A percentile compares a stretch with the other conserved stretches of the same genome.
phyloP scores from a whole-genome alignment of 2,797 vertebrate species.

The Poecilia picta region DNA sequence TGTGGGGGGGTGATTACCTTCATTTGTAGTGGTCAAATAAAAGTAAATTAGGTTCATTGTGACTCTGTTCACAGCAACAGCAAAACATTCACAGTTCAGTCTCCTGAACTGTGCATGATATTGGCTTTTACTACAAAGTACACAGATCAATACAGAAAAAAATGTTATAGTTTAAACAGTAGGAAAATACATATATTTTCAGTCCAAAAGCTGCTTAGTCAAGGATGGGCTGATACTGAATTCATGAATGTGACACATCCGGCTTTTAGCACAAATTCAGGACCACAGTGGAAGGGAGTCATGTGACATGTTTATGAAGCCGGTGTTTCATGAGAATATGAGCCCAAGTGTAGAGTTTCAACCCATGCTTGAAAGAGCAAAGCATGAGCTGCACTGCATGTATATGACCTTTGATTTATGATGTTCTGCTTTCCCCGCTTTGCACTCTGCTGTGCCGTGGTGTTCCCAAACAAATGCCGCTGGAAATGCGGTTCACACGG shows the following conservation, averaged over 20 bases:
- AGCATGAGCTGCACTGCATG: conserved; percentile 7
- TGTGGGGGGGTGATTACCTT: conserved; percentile 17
- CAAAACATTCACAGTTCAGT: conserved; percentile 17
- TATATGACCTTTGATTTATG: conserved; percentile 17
- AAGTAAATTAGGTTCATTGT: conserved; percentile 35
- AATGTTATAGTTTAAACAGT: conserved; percentile 70
- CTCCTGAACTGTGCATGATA: conserved; percentile 47
- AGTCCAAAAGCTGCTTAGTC: conserved; percentile 14
- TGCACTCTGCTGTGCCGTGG: neutral
- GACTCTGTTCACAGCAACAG: conserved; percentile 29
- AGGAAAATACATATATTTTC: neutral
- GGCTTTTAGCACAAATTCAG: conserved; percentile 15
- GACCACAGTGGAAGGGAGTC: conserved; percentile 8
- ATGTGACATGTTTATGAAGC: conserved; percentile 40
- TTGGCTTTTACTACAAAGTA: conserved; percentile 68
- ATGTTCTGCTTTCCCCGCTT: conserved; percentile 9
- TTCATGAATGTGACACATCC: conserved; percentile 31
- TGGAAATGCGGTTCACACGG: conserved; percentile 26
- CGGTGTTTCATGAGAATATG: conserved; percentile 33
- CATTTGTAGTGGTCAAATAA: conserved; percentile 14
- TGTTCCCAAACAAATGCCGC: conserved; percentile 17
- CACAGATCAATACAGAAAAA: conserved; percentile 63
- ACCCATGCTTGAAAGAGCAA: conserved; percentile 6
- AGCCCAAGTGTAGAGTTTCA: conserved; percentile 38
- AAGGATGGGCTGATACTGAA: conserved; percentile 39